Percentiles rank a stretch among this genome's conserved stretches.
These are phyloP conservation scores for Limnephilus lunatus DNA, from an alignment of 2,888 invertebrate species.

Conservation along the genomic window DNA sequence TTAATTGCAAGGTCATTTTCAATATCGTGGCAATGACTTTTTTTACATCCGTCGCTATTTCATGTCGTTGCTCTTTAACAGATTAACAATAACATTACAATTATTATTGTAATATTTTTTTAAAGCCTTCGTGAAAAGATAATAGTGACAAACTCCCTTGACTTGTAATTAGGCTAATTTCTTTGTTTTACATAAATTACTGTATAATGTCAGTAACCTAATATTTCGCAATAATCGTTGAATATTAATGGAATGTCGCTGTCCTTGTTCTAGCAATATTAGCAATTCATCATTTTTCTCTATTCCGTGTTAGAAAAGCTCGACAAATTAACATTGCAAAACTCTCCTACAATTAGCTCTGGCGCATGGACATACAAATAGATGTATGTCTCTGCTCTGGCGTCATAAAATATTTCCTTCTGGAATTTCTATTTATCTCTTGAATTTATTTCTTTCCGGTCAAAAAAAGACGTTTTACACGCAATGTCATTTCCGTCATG, in stretches of 20 bases:
- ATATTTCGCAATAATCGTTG: background rate
- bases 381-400: background rate
- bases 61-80: slow-evolving; percentile 5
- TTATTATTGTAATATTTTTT: background rate
- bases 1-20: slow-evolving; percentile 33
- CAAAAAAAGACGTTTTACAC: too few relatives aligned
- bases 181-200: background rate
- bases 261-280: background rate
- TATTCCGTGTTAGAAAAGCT: background rate
- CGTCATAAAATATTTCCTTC: background rate
- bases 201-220: background rate
- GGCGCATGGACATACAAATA: too few relatives aligned
- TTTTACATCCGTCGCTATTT: background rate
- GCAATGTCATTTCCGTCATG: background rate
- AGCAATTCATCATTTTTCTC: background rate
- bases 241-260: background rate
- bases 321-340: background rate
- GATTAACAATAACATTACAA: background rate
- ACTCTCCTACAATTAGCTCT: background rate
- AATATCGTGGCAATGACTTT: slow-evolving; percentile 6
- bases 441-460: too few relatives aligned
- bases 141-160: background rate
- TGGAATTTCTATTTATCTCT: too few relatives aligned
- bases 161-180: background rate
- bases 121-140: background rate